A percentile compares a stretch with the other conserved stretches of the same genome.
Conservation (phyloP, 1,140 invertebrate species). For the Palaemon carinicauda region DNA sequence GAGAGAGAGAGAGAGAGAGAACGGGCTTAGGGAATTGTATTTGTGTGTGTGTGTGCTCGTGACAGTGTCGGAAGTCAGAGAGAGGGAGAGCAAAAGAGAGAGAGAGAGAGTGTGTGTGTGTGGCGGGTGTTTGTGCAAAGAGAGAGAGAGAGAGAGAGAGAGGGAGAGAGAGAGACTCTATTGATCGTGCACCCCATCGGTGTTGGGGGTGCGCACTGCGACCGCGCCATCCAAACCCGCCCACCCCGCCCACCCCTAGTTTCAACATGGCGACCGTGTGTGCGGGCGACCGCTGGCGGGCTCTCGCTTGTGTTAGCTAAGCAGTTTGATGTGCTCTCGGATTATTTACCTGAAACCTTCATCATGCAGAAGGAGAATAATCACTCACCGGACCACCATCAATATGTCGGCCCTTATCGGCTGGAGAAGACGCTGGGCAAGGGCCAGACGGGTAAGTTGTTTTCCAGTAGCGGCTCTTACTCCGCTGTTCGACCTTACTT, state of each 20-base stretch:
- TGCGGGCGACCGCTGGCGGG: constrained; percentile 47
- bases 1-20: too few species aligned
- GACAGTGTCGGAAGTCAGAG: neutral
- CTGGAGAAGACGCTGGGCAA: constrained; percentile 99
- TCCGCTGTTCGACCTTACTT: constrained; percentile 13
- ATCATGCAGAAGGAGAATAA: constrained; percentile 63
- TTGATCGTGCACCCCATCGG: constrained; percentile 43
- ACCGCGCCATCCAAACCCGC: constrained; percentile 47
- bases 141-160: constrained; percentile 25
- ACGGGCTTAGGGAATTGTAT: neutral
- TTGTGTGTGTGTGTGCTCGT: constrained; percentile 14
- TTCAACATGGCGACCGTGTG: constrained; percentile 56
- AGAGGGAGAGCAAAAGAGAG: neutral
- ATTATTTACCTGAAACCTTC: constrained; percentile 49
- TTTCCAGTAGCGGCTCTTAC: neutral
- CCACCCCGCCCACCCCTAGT: constrained; percentile 53
- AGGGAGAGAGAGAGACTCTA: constrained; percentile 22
- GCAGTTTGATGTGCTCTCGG: constrained; percentile 52
- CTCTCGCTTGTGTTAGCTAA: constrained; percentile 52
- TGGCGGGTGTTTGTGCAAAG: neutral
- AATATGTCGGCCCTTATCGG: constrained; percentile 97
- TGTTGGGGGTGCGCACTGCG: constrained; percentile 40
- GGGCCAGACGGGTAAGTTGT: constrained; percentile 92
- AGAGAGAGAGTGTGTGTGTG: neutral
- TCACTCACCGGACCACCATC: constrained; percentile 66